phyloP scores from a whole-genome alignment of 2,888 invertebrate genomes.

The Leptogaster cylindrica region DNA sequence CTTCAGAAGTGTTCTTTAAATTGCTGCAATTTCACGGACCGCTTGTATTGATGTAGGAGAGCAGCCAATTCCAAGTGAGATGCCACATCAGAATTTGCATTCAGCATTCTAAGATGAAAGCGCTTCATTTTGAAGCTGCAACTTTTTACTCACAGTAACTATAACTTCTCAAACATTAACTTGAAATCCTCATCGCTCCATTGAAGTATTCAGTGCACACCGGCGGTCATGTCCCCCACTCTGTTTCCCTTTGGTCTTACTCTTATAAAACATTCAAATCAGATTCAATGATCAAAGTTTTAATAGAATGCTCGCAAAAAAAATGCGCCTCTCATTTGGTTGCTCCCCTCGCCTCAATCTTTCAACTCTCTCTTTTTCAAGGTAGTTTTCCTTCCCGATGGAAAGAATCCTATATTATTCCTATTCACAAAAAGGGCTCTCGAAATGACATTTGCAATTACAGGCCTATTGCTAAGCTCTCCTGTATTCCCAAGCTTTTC shows the following conservation, averaged over 20 bases:
- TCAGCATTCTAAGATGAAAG: not conserved
- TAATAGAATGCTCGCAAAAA: conserved; percentile 30
- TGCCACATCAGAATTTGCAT: conserved; percentile 17
- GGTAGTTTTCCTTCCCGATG: no score
- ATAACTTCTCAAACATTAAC: conserved; percentile 35
- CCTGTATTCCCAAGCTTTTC: no score
- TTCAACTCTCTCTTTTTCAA: no score
- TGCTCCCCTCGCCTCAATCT: no score
- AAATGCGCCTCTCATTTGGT: no score
- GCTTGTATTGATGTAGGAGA: not conserved
- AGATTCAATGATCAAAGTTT: conserved; percentile 39
- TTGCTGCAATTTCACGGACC: conserved; percentile 3
- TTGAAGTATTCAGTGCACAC: no score
- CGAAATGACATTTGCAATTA: no score
- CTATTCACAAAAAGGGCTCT: no score
- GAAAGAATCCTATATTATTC: no score
- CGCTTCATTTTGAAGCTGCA: not conserved
- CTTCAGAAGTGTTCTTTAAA: no score
- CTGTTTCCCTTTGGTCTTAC: not conserved
- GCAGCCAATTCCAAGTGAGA: not conserved
- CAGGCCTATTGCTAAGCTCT: no score
- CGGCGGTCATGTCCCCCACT: not conserved
- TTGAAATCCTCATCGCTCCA: no score
- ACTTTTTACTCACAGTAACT: conserved; percentile 12
- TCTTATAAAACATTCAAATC: conserved; percentile 38